Conservation (phyloP, 2,888 invertebrate genomes). For the Drosophila kanekoi region DNA sequence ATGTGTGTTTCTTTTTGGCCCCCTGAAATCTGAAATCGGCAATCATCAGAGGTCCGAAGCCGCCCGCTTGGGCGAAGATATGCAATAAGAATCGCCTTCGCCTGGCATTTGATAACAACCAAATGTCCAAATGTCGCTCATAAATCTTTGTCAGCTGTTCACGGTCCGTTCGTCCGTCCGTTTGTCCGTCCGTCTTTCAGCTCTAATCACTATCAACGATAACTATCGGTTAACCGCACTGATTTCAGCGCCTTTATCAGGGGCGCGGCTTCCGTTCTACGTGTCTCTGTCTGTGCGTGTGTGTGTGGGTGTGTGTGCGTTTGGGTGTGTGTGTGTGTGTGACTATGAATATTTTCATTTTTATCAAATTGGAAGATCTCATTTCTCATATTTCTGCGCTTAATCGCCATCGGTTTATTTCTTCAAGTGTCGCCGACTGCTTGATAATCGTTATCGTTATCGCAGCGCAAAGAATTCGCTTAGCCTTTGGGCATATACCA, state of each 20-base stretch:
- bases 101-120: constrained; percentile 53
- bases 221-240: constrained; percentile 54
- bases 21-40: constrained; percentile 55
- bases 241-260: constrained; percentile 50
- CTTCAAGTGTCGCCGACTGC: constrained; percentile 55
- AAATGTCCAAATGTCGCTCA: constrained; percentile 10
- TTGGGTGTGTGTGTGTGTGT: constrained; percentile 7
- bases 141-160: constrained; percentile 27
- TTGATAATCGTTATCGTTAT: constrained; percentile 68
- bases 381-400: constrained; percentile 56
- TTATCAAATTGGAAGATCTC: constrained; percentile 60
- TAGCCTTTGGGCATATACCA: background rate
- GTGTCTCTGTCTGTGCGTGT: constrained; percentile 7
- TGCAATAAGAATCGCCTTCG: constrained; percentile 59
- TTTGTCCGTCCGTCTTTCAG: constrained; percentile 40
- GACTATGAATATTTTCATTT: constrained; percentile 15
- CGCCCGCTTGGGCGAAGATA: constrained; percentile 22
- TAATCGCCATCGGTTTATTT: constrained; percentile 66
- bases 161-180: constrained; percentile 33
- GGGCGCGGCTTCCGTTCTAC: constrained; percentile 36
- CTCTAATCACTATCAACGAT: constrained; percentile 47
- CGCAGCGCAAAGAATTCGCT: constrained; percentile 27
- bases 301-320: constrained; percentile 1
- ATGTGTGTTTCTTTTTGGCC: background rate
- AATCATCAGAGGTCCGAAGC: constrained; percentile 37